Evolutionary conservation across 64 coral and sea anemone genomes (phyloP).

Genomic region (Actinia equina): DNA sequence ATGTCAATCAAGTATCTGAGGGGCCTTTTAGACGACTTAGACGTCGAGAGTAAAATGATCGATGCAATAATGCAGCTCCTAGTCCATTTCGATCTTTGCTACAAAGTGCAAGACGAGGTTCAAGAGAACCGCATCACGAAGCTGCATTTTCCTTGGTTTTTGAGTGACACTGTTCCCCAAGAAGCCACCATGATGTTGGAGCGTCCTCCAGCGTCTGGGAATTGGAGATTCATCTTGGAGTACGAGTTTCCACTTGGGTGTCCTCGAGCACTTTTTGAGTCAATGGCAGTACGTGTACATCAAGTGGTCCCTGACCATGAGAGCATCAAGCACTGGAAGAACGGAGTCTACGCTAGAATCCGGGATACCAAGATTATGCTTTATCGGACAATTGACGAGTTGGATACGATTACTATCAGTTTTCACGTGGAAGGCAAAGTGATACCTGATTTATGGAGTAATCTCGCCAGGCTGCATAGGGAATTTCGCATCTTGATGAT

Average conservation of each 20-base stretch:
- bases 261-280: slow-evolving; percentile 52
- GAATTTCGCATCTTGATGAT: slow-evolving; percentile 25
- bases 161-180: slow-evolving; percentile 22
- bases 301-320: slow-evolving; percentile 14
- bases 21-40: slow-evolving; percentile 19
- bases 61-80: slow-evolving; percentile 50
- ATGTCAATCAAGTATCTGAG: slow-evolving; percentile 26
- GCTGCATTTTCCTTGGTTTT: slow-evolving; percentile 66
- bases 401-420: not conserved
- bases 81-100: slow-evolving; percentile 59
- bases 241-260: slow-evolving; percentile 37
- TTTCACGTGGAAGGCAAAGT: slow-evolving; percentile 29
- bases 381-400: not conserved
- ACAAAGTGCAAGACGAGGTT: not conserved
- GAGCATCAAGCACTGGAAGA: slow-evolving; percentile 49
- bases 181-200: not conserved
- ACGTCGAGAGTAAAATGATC: slow-evolving; percentile 37
- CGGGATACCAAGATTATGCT: slow-evolving; percentile 24
- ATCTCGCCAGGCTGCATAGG: slow-evolving; percentile 7
- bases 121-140: not conserved
- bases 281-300: slow-evolving; percentile 33
- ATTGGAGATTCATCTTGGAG: slow-evolving; percentile 39
- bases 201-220: not conserved
- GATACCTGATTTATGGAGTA: slow-evolving; percentile 29
- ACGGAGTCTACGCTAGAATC: slow-evolving; percentile 44